Evolutionary conservation across 2,113 vertebrate genomes (phyloP).

Genomic region (Centropristis striata): DNA sequence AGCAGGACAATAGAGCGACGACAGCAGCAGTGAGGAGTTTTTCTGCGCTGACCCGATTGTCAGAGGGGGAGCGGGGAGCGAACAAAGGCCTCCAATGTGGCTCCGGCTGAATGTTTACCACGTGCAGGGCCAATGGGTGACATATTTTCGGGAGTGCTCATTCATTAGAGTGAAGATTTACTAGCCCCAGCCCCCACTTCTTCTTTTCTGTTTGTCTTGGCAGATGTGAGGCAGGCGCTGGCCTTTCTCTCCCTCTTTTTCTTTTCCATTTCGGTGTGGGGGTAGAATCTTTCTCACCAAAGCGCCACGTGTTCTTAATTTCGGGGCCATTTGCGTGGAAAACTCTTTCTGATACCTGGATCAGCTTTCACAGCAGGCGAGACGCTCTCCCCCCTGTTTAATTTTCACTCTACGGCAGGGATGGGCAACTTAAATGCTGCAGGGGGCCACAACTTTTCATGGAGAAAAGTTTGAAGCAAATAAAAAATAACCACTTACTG

Average conservation of each 20-base stretch:
- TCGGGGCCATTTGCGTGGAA: slow-evolving; percentile 80
- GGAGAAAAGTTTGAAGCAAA: too few relatives aligned
- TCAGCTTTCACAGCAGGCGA: slow-evolving; percentile 68
- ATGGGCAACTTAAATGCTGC: too few relatives aligned
- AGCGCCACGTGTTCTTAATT: slow-evolving; percentile 81
- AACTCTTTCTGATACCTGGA: slow-evolving; percentile 69
- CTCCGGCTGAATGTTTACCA: slow-evolving; percentile 72
- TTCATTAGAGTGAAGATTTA: slow-evolving; percentile 85
- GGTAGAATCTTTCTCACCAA: slow-evolving; percentile 62
- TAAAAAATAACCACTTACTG: too few relatives aligned
- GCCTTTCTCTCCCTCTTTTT: slow-evolving; percentile 56
- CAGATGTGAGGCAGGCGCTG: slow-evolving; percentile 85
- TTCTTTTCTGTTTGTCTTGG: slow-evolving; percentile 82
- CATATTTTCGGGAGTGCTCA: slow-evolving; percentile 81
- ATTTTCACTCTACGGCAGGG: not conserved
- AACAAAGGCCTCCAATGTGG: slow-evolving; percentile 77
- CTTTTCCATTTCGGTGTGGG: slow-evolving; percentile 55
- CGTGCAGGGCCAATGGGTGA: slow-evolving; percentile 78
- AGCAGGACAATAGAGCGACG: slow-evolving; percentile 55
- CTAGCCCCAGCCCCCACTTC: slow-evolving; percentile 66
- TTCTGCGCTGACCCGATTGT: slow-evolving; percentile 12
- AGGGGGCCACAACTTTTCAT: too few relatives aligned
- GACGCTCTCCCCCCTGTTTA: slow-evolving; percentile 32
- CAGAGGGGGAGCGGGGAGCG: slow-evolving; percentile 17
- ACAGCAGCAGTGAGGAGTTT: slow-evolving; percentile 36